Base-by-base conservation (phyloP, 1,140 invertebrate genomes). In the Drosophila grimshawi region DNA sequence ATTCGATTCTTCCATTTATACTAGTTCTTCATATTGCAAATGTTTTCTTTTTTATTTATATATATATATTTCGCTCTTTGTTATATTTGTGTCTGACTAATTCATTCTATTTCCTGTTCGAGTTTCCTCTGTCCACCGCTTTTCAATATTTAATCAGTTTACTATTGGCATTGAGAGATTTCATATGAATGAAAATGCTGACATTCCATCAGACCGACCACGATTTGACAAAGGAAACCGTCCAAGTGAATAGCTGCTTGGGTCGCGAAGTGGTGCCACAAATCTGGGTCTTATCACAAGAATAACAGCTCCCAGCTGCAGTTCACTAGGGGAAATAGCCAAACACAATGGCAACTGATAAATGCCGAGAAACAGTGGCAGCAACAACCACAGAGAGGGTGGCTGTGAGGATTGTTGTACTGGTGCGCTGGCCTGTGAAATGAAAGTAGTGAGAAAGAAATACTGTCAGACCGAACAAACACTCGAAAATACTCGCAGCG, bases 341-440 rank as follows among this genome's bases (percentile, higher is more conserved):
- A 43, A 65, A 78, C 74, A 76, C 76, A 85, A 85, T 81, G 82
- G 59, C 27, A 65, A 45, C 82, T 71, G 75, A 81, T 81, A 86
- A 86, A 69, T 65, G 55, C 60, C 29, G 67, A 32, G 37, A 56
- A 71, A 61, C 66, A 49, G 62, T 63, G 11, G 46, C 43, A 29
- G 33, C 32, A 43, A 10, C 32, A 32, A 19, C 1, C 30, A 3
- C 5, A 8, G 33, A 46, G 43, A 35, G 5, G 43, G 46, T 11
- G 29, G 66, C 4, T 29, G 30, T 7, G 29, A 3, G 33, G 19
- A 19, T 5, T 48, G 57, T 32, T 76, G 59, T 41, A 33, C 11
- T 35, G 37, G 66, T 62, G 74, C 80, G 75, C 62, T 81, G 61
- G 75, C 46, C 81, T 81, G 75, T 86, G 67, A 86, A 86, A 86